phyloP scores from a whole-genome alignment of 2,113 vertebrate genomes.

The Leucosticte australis region DNA sequence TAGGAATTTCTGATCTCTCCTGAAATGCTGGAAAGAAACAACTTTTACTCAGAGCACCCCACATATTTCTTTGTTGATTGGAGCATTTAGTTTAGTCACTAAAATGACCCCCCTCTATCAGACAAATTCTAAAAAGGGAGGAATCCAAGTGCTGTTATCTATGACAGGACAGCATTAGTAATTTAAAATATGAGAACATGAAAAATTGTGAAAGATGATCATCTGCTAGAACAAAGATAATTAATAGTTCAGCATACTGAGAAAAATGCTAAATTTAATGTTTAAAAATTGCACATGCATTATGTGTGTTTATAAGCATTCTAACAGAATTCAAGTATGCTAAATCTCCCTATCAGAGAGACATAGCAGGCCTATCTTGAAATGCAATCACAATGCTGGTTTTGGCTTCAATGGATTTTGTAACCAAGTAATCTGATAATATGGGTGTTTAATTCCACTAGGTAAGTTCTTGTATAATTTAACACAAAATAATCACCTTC shows the following conservation, averaged over 20 bases:
- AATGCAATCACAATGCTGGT: background rate
- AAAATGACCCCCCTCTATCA: fast-evolving
- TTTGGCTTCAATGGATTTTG: background rate
- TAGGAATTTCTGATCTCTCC: background rate
- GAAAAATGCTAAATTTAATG: background rate
- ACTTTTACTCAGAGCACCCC: background rate
- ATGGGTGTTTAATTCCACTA: background rate
- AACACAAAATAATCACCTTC: background rate
- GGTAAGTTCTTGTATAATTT: background rate
- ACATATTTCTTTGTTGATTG: background rate
- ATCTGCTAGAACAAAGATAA: background rate
- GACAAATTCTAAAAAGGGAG: background rate
- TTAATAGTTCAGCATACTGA: background rate
- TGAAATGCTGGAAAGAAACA: background rate
- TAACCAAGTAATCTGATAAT: background rate
- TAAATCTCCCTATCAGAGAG: background rate
- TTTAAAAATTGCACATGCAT: background rate
- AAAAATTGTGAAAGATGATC: background rate
- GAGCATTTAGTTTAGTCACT: background rate
- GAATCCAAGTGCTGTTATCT: background rate
- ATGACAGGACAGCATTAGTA: background rate
- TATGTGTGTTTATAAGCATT: background rate
- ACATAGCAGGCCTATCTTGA: background rate
- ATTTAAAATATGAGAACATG: background rate
- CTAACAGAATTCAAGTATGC: background rate